Percentiles rank a stretch among this genome's conserved stretches.
Conservation (phyloP, 2,888 invertebrate genomes). For the Bugula neritina region DNA sequence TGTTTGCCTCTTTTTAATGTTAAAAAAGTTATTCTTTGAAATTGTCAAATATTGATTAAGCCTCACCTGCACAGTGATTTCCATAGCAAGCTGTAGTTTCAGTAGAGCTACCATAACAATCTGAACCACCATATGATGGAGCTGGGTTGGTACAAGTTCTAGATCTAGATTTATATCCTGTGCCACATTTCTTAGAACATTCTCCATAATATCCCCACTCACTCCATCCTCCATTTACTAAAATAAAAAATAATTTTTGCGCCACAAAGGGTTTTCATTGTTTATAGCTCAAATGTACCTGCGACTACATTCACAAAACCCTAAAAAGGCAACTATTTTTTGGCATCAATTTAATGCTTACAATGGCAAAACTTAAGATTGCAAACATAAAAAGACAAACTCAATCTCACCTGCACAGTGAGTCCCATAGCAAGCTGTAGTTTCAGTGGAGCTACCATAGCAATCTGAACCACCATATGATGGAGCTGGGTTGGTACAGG, state of each 20-base stretch:
- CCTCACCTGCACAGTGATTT: background rate
- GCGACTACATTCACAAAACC: no score
- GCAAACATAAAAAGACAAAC: no score
- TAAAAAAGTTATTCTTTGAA: background rate
- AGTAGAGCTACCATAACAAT: background rate
- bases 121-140: background rate
- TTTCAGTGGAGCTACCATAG: conserved; percentile 31
- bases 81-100: background rate
- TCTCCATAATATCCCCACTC: conserved; percentile 40
- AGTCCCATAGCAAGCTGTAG: background rate
- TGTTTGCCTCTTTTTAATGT: no score
- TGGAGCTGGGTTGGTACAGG: conserved; percentile 29
- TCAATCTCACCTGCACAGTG: background rate
- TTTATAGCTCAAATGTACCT: no score
- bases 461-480: conserved; percentile 40
- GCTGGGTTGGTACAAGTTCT: conserved; percentile 20
- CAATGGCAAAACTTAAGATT: no score
- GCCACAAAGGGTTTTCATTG: no score
- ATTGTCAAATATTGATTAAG: background rate
- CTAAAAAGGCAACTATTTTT: no score
- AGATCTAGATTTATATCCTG: background rate
- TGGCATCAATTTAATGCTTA: no score
- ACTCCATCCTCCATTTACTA: conserved; percentile 47
- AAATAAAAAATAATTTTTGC: no score
- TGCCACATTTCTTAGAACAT: conserved; percentile 33